Evolutionary conservation across 1,140 invertebrate genomes (phyloP), one percentile per base, ranked within the genome.

Genomic region (Drosophila orosa): DNA sequence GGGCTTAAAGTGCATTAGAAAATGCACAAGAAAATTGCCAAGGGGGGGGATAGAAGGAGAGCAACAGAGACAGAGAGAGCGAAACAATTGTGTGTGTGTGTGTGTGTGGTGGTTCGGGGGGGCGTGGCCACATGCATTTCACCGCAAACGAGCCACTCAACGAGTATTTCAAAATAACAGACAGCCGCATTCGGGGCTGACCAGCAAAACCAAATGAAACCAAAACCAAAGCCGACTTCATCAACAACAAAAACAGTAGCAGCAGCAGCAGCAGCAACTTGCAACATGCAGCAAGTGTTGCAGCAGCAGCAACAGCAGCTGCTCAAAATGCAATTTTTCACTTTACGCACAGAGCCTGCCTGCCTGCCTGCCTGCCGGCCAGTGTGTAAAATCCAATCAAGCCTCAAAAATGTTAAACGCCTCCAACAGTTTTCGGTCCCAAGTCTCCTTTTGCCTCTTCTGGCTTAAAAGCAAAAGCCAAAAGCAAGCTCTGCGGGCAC

Each of bases 281-380:
- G 54, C 76, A 84, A 55, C 65, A 71, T 52, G 44, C 54, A 63
- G 58, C 80, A 62, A 40, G 37, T 66, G 56, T 31, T 63, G 58
- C 58, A 61, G 5, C 58, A 62, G 27, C 42, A 45, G 22, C 54
- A 67, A 17, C 48, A 60, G 80, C 76, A 89, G 84, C 73, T 87
- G 84, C 84, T 87, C 80, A 87, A 87, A 87, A 87, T 87, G 83
- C 83, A 87, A 87, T 87, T 87, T 87, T 87, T 87, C 83, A 87
- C 80, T 89, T 87, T 80, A 80, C 67, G 50, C 76, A 66, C 55
- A 60, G 75, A 27, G 65, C 58, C 74, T 65, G 58, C 1, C 22
- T 2, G 6, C 42, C 42, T 3, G 15, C 9, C n/a, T 3, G 45
- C 27, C 27, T 27, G 80, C 65, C 80, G 35, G 35, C 17, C 48